phyloP scores from a whole-genome alignment of 2,797 vertebrate species.

The Hydrocynus forskahlii region DNA sequence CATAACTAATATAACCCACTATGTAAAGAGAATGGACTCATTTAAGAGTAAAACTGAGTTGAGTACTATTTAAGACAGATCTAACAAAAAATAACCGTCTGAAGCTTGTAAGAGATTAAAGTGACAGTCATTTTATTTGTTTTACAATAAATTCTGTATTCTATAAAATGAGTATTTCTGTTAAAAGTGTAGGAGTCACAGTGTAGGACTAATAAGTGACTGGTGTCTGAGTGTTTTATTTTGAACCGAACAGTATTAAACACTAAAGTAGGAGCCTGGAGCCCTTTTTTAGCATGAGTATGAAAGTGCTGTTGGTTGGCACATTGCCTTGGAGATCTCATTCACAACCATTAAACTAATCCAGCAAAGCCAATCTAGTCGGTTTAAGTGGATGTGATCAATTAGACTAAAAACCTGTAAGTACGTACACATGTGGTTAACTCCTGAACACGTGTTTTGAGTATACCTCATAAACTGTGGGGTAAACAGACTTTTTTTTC shows the following conservation, averaged over 20 bases:
- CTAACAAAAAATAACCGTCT: no score
- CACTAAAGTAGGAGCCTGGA: not conserved
- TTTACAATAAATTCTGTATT: no score
- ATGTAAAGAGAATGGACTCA: no score
- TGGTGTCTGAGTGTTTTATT: not conserved
- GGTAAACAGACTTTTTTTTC: not conserved
- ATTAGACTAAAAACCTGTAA: not conserved
- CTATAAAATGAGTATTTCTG: no score
- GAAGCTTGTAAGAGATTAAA: no score
- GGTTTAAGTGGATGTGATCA: conserved; percentile 34
- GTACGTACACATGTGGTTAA: conserved; percentile 3
- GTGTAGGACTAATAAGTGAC: not conserved
- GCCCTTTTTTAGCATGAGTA: not conserved
- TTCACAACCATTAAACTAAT: conserved; percentile 42
- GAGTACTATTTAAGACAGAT: no score
- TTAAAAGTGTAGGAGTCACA: no score
- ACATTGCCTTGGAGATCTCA: conserved; percentile 14
- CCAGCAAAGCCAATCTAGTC: conserved; percentile 41
- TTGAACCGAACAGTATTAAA: conserved; percentile 9
- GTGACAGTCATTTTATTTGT: no score
- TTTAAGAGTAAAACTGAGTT: no score
- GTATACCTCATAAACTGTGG: not conserved
- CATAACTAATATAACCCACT: no score
- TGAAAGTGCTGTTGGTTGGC: conserved; percentile 5
- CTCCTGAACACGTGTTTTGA: not conserved